These are phyloP conservation scores for Crocodylus rhombifer DNA, from an alignment of 2,797 vertebrate species.

Conservation along the genomic window DNA sequence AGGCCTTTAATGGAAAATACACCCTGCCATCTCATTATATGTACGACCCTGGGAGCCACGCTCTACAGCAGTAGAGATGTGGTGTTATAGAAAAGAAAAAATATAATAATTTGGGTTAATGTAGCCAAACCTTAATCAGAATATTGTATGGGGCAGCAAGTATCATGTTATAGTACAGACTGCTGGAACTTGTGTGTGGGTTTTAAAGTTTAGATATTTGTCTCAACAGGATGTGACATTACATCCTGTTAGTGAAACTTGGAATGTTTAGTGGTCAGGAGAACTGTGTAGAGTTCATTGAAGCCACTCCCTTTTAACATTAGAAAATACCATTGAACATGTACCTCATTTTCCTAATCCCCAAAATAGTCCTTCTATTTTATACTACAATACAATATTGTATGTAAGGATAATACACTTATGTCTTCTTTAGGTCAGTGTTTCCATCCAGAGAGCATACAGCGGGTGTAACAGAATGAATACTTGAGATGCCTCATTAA, in stretches of 20 bases:
- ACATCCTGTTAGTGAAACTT: conserved; percentile 32
- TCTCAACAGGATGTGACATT: background rate
- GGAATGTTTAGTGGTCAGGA: conserved; percentile 20
- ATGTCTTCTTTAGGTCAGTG: conserved; percentile 45
- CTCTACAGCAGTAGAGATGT: conserved; percentile 56
- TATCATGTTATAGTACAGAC: background rate
- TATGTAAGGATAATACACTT: conserved; percentile 24
- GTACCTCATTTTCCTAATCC: conserved; percentile 56
- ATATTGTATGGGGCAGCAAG: conserved; percentile 29
- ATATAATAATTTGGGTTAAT: conserved; percentile 66
- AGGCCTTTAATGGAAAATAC: conserved; percentile 77
- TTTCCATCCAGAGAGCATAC: conserved; percentile 58
- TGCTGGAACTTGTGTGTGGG: conserved; percentile 14
- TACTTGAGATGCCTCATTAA: conserved; percentile 71
- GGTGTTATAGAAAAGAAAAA: conserved; percentile 52
- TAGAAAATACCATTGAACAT: conserved; percentile 44
- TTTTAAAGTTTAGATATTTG: conserved; percentile 29
- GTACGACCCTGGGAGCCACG: conserved; percentile 61
- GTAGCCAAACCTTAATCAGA: conserved; percentile 61
- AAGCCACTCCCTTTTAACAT: conserved; percentile 16
- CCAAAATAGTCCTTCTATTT: conserved; percentile 33
- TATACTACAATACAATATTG: conserved; percentile 42
- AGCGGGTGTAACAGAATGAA: conserved; percentile 46
- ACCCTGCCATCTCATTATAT: conserved; percentile 68
- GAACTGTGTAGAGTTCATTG: background rate